Evolutionary conservation across 1,140 invertebrate genomes (phyloP), one percentile per base, ranked within the genome.

Genomic region (Apis mellifera): DNA sequence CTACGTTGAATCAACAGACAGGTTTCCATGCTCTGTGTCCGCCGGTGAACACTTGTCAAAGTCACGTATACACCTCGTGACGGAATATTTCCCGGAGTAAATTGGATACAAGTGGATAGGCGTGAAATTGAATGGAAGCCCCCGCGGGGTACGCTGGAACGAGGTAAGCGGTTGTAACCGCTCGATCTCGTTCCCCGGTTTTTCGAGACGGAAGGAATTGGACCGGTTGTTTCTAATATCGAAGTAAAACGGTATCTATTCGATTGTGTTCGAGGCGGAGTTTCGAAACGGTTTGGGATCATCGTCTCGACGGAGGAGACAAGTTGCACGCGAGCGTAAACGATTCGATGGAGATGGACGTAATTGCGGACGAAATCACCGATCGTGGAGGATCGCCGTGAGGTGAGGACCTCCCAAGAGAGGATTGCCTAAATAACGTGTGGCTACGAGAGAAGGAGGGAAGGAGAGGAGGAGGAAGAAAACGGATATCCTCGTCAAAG

Each of bases 401-500:
- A 52, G 82, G 42, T 60, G 26, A 57, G 42, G 74, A 90, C 89
- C 90, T 91, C 90, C 89, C 89, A 89, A 77, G 86, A 76, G 55
- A 9, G 32, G 76, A n/a, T 88, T 88, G 68, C 81, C 84, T 7
- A 82, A 83, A 84, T 78, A 87, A 87, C 72, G 60, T 65, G 32
- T 80, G 57, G 19, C 77, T 42, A 82, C 54, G 69, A 83, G 82
- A 7, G 32, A 42, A 86, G 84, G 74, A 42, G 54, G 17, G 48
- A 50, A 55, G 42, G 12, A 0, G 72, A 83, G 70, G 62, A 82
- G 71, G 76, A 82, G 83, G 74, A 87, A 32, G 55, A 42, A 21
- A 42, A 48, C 13, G 78, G 85, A 78, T 81, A 91, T 91, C 90
- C 89, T 89, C 90, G 87, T 91, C 90, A 91, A 91, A 89, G 90